phyloP scores from a whole-genome alignment of 2,888 invertebrate species.

The Drosophila aldrichi region DNA sequence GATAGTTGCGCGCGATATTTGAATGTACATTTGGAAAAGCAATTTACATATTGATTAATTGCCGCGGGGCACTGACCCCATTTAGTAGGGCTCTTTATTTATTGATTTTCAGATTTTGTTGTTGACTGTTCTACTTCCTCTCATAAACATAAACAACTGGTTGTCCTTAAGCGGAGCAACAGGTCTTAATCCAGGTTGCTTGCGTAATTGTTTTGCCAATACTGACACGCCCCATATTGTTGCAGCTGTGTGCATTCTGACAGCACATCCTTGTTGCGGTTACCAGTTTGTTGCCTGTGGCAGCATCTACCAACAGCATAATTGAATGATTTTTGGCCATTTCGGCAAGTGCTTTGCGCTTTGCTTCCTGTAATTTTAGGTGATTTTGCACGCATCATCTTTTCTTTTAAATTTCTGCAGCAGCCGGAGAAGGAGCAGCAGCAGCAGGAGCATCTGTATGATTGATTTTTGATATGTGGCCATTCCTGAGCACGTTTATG shows the following conservation, averaged over 20 bases:
- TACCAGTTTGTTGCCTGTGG: constrained; percentile 46
- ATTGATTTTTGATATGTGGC: constrained; percentile 63
- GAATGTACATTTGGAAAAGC: constrained; percentile 4
- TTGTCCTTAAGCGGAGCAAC: constrained; percentile 53
- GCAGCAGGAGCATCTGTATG: constrained; percentile 44
- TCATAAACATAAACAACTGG: constrained; percentile 36
- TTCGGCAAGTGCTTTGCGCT: constrained; percentile 69
- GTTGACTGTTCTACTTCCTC: constrained; percentile 50
- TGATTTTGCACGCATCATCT: constrained; percentile 62
- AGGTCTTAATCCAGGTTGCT: constrained; percentile 42
- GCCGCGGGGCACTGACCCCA: constrained; percentile 42
- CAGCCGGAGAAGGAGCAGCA: not conserved
- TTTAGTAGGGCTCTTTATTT: constrained; percentile 21
- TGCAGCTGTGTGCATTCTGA: constrained; percentile 51
- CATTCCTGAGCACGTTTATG: constrained; percentile 52
- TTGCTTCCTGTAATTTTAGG: constrained; percentile 76
- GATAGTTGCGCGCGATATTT: constrained; percentile 26
- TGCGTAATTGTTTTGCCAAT: constrained; percentile 50
- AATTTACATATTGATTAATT: constrained; percentile 11
- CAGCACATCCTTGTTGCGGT: constrained; percentile 54
- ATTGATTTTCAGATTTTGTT: constrained; percentile 43
- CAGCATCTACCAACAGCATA: constrained; percentile 40
- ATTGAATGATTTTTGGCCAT: constrained; percentile 78
- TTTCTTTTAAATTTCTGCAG: constrained; percentile 33
- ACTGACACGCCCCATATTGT: constrained; percentile 55